Percentiles rank a stretch among this genome's conserved stretches.
Evolutionary conservation across 2,888 invertebrate species (phyloP).

Genomic region (Lissocephala sabroskyi): DNA sequence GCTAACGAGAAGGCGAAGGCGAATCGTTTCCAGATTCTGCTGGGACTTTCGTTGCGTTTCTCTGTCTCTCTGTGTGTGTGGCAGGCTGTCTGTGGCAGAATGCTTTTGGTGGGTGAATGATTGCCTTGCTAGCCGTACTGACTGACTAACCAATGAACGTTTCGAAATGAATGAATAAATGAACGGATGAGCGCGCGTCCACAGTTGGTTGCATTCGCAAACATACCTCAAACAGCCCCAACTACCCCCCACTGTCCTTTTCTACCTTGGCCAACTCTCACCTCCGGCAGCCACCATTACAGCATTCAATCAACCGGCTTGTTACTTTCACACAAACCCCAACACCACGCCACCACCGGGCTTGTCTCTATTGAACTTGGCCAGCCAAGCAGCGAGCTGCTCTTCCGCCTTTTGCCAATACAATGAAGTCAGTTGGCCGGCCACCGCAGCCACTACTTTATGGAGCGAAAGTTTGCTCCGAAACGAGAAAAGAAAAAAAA

Average conservation of each 20-base stretch:
- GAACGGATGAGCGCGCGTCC: conserved; percentile 60
- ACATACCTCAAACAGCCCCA: no score
- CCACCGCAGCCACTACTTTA: conserved; percentile 50
- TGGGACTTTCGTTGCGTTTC: neutral
- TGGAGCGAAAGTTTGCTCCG: conserved; percentile 46
- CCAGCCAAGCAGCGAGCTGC: no score
- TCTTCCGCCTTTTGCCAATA: no score
- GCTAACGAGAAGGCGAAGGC: conserved; percentile 6
- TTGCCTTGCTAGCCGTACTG: conserved; percentile 50
- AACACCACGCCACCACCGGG: conserved; percentile 5
- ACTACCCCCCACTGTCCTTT: no score
- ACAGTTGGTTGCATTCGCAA: conserved; percentile 60
- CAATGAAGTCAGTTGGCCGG: conserved; percentile 56
- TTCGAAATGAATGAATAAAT: conserved; percentile 59
- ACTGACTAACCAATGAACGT: conserved; percentile 61
- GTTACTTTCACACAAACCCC: neutral
- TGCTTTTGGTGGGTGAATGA: conserved; percentile 48
- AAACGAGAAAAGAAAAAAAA: neutral
- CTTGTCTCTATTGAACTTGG: conserved; percentile 49
- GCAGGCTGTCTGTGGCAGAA: conserved; percentile 16
- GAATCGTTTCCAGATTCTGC: neutral
- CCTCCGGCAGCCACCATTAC: no score
- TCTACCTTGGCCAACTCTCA: no score
- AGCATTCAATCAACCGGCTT: neutral
- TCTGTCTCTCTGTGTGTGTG: conserved; percentile 7